phyloP scores from a whole-genome alignment of 2,113 vertebrate genomes.

The Halichoerus grypus region DNA sequence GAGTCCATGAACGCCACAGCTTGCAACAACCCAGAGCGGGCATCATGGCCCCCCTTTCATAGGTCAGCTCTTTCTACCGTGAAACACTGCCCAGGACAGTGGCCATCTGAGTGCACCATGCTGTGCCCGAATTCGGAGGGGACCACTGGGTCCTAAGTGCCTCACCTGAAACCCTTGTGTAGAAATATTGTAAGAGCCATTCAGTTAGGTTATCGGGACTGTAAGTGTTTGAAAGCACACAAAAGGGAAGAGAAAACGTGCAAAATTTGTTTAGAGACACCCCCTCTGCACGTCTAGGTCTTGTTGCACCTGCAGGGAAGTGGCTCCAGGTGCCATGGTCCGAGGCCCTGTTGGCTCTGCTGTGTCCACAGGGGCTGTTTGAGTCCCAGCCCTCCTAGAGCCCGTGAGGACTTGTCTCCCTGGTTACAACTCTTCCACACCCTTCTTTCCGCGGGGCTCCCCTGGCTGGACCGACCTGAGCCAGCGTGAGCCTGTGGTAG shows the following conservation, averaged over 20 bases:
- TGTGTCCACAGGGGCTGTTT: background rate
- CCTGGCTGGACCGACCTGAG: background rate
- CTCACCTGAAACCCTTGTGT: background rate
- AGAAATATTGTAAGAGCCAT: background rate
- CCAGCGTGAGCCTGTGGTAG: background rate
- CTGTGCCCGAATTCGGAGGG: background rate
- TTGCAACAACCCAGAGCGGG: background rate
- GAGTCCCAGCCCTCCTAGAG: background rate
- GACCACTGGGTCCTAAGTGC: rapidly evolving
- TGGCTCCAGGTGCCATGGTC: rapidly evolving
- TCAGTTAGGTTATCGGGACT: background rate
- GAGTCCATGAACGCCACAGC: background rate
- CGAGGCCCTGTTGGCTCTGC: background rate
- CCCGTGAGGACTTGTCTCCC: background rate
- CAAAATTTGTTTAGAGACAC: background rate
- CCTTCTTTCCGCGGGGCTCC: background rate
- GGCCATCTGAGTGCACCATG: rapidly evolving
- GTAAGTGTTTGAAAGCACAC: background rate
- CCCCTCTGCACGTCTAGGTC: background rate
- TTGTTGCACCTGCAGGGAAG: background rate
- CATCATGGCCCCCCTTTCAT: rapidly evolving
- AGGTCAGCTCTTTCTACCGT: background rate
- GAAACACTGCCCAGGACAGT: background rate
- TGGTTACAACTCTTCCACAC: background rate
- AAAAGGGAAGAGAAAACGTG: background rate